Evolutionary conservation across 30 jellyfish, hydroid and myxozoan genomes (phyloP), one percentile per base, ranked within the genome.

Genomic region (Aurelia sp.): DNA sequence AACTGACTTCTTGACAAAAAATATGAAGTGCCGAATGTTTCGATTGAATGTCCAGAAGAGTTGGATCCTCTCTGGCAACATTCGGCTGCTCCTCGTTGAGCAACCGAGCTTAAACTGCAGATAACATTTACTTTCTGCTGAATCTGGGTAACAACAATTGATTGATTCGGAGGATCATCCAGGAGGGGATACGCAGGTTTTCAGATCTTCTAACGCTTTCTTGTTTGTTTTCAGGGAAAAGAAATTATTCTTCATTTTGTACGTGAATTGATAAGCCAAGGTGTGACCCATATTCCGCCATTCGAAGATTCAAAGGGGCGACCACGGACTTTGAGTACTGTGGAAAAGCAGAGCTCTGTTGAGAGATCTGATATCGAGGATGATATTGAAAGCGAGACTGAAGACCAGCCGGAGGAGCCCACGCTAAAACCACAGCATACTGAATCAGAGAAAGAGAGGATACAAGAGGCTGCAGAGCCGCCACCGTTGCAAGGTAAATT

Each of bases 401-500:
- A 72, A 63, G 85, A 60, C 63, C 71, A 75, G 21, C 76, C 82
- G 35, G 85, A 78, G 30, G 90, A 78, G 52, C 87, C 89, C 12
- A 60, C 89, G 4, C 22, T 72, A 6, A 76, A 60, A 72, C 88
- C 80, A 22, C 65, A 55, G n/a, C 87, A 50, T 19, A 53, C 52
- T 11, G 96, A 91, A 79, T 57, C 51, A 11, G 94, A 72, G 19
- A 63, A 61, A 24, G 97, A 78, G 17, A 76, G 87, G 50, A 79
- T 85, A 10, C 88, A 63, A 27, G 96, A 88, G 35, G 90, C 94
- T 24, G 90, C 78, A 12, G 97, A 95, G 88, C 99, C 99, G 62
- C 99, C 99, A 63, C 99, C 99, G 19, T 76, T 95, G 77, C 97
- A 89, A 84, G 99, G 99, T 95, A 67, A 17, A n/a, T 21, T 20